Conservation (phyloP, 2,797 vertebrate species). For the Xiphophorus birchmanni region DNA sequence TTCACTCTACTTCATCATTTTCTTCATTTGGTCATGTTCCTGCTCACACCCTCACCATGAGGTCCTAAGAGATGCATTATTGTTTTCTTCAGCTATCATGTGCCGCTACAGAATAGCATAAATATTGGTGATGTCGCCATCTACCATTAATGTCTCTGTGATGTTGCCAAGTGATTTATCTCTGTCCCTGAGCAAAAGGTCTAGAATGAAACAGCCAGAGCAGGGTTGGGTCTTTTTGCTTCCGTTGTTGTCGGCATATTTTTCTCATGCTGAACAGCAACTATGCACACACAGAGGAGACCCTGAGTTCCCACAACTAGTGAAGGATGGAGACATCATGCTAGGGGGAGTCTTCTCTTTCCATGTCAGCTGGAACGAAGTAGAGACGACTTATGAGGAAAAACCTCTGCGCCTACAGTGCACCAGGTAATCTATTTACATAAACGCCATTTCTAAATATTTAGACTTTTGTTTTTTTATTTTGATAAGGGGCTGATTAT, state of each 20-base stretch:
- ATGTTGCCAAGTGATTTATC: constrained; percentile 6
- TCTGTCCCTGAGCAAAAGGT: constrained; percentile 26
- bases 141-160: neutral
- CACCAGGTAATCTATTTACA: neutral
- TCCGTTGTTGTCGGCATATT: neutral
- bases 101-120: constrained; percentile 33
- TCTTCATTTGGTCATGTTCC: too few species aligned
- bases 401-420: constrained; percentile 41
- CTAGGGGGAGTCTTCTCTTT: constrained; percentile 78
- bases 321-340: constrained; percentile 72
- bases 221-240: constrained; percentile 7
- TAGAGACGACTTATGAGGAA: constrained; percentile 50
- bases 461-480: too few species aligned
- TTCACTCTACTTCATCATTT: too few species aligned
- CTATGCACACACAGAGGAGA: constrained; percentile 7
- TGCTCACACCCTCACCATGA: too few species aligned
- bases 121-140: constrained; percentile 21
- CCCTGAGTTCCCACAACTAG: constrained; percentile 48
- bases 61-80: too few species aligned
- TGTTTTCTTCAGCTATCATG: too few species aligned
- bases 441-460: too few species aligned
- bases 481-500: neutral
- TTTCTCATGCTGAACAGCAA: neutral
- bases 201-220: constrained; percentile 19
- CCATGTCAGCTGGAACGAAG: constrained; percentile 73